These are phyloP conservation scores for Pterostichus madidus DNA, from an alignment of 2,888 invertebrate species.

Conservation along the genomic window DNA sequence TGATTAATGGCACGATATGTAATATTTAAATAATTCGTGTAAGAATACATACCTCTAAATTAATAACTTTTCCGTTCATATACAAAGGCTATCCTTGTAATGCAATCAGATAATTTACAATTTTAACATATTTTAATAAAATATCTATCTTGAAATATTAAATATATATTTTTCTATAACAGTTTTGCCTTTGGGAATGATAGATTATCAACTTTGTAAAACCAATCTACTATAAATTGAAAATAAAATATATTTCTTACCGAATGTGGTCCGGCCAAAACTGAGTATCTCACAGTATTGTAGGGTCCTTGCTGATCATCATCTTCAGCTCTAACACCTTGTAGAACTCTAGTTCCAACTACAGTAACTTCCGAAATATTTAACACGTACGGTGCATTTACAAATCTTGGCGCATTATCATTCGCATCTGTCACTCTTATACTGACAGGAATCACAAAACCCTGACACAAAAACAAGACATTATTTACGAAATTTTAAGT, in stretches of 20 bases:
- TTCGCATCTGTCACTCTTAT: conserved; percentile 94
- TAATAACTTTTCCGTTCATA: conserved; percentile 51
- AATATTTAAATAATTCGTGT: conserved; percentile 13
- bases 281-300: conserved; percentile 91
- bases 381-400: conserved; percentile 88
- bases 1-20: conserved; percentile 13
- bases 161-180: no score
- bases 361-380: conserved; percentile 91
- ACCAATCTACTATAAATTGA: no score
- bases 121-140: no score
- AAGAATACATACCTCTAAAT: conserved; percentile 42
- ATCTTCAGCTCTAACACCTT: conserved; percentile 88
- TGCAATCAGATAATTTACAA: not conserved
- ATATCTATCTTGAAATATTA: no score
- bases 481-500: conserved; percentile 22
- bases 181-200: no score
- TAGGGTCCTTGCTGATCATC: conserved; percentile 93
- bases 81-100: conserved; percentile 47
- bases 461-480: conserved; percentile 76
- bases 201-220: no score
- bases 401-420: conserved; percentile 92
- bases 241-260: conserved; percentile 75
- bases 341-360: conserved; percentile 85
- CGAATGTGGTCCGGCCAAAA: conserved; percentile 88
- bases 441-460: conserved; percentile 89